A percentile compares a stretch with the other conserved stretches of the same genome.
phyloP scores from a whole-genome alignment of 2,113 vertebrate genomes.

The Syngnathus scovelli region DNA sequence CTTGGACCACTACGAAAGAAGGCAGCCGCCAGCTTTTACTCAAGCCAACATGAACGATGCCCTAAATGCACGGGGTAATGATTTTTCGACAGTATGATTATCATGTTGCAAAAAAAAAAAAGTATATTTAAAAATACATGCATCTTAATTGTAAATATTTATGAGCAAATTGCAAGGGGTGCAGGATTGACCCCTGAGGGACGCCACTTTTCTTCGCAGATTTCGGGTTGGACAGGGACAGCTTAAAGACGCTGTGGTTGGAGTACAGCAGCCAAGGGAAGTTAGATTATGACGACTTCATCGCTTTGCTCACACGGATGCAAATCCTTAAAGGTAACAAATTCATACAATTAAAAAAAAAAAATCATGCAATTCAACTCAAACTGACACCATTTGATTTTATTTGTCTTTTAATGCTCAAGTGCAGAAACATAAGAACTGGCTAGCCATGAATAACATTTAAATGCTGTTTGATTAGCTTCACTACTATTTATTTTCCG shows the following conservation, averaged over 20 bases:
- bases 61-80: slow-evolving; percentile 35
- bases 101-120: not conserved
- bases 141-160: not conserved
- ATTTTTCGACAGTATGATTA: not conserved
- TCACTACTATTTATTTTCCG: not conserved
- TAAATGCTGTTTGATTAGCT: not conserved
- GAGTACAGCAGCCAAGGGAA: slow-evolving; percentile 13
- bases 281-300: slow-evolving; percentile 53
- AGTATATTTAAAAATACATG: not conserved
- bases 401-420: not conserved
- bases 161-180: not conserved
- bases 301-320: slow-evolving; percentile 50
- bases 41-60: slow-evolving; percentile 38
- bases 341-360: not conserved
- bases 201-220: slow-evolving; percentile 18
- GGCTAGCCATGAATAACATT: not conserved
- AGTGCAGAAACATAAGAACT: not conserved
- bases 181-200: not conserved
- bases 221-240: slow-evolving; percentile 38
- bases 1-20: slow-evolving; percentile 40
- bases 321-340: slow-evolving; percentile 52
- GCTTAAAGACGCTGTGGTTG: slow-evolving; percentile 50
- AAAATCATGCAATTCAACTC: no score
- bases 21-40: slow-evolving; percentile 26
- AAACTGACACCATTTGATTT: no score